Evolutionary conservation across 2,888 invertebrate species (phyloP), one percentile per base, ranked within the genome.

Genomic region (Epinotia brunnichana): DNA sequence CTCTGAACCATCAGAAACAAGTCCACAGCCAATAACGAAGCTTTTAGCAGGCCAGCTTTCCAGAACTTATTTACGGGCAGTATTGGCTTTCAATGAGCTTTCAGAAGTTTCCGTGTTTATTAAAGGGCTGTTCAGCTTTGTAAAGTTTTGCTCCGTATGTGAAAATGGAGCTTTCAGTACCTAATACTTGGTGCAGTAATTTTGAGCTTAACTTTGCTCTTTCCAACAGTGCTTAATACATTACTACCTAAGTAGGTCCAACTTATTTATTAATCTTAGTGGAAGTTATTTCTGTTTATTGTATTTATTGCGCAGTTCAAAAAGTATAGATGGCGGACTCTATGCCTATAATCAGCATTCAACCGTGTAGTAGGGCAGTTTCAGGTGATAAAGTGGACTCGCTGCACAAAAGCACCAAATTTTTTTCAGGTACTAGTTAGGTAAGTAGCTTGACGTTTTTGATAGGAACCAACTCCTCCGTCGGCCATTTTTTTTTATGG

Each of bases 21-120:
- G 48, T 48, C 48, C 48, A 48, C 48, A 48, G 48, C 48, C 15
- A 48, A 48, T 5, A 13, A 15, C 48, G 41, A 15, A 54, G 53
- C 17, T 63, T 19, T 51, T 19, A 44, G 21, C 21, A 53, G 63
- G 2, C 44, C n/a, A 44, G 44, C 21, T 64, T 64, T 39, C 24
- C 13, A 41, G 54, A 66, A 21, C 11, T 60, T 64, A 66, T 71
- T 71, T 67, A 24, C 71, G 29, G 66, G 29, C 44, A 35, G 56
- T 56, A 72, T 72, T 56, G 61, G 67, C 61, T 67, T 67, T 72
- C 71, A 67, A 66, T 60, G 59, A 61, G 66, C 60, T 62, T 72
- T 62, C 35, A 19, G 24, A 72, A 72, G 61, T 72, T 68, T 13
- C 39, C 44, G 51, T 51, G 61, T 71, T 71, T 68, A 62, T 62